Evolutionary conservation across 2,113 vertebrate genomes (phyloP), one percentile per base, ranked within the genome.

Genomic region (Sinocyclocheilus maitianheensis): DNA sequence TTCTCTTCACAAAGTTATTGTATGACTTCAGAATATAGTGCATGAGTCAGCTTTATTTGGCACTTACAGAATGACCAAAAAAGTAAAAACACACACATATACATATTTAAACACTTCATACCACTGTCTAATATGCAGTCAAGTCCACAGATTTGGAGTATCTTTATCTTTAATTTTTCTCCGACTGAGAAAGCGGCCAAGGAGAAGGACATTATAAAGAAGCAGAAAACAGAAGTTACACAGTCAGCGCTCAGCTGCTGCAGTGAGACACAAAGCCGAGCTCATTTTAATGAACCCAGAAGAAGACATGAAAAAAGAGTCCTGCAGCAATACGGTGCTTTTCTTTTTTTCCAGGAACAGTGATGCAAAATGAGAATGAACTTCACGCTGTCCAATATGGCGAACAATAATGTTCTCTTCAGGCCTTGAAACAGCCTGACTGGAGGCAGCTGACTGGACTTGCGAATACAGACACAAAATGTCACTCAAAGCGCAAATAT

Each of bases 171-270:
- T 4, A 46, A 71, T 16, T 43, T 53, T 58, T 58, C 22, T 62
- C 22, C 10, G 55, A 43, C 51, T 58, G 55, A 74, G 26, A 22
- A 40, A 60, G 3, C 48, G 58, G 51, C 69, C 3, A 51, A 74
- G 22, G 5, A 58, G 22, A 72, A 72, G 34, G 67, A 60, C 46
- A 53, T 55, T 53, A 71, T n/a, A 34, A 83, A 82, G 24, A n/a
- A 69, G 80, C 80, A 10, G n/a, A 51, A 48, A 51, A 67, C 78
- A 67, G 51, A 71, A 83, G 69, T 74, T 60, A 72, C 69, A 40
- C 69, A 74, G 67, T 84, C 81, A 83, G 81, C 65, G n/a, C 81
- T 82, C 81, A 37, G 81, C 79, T 82, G 24, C 63, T 71, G 80
- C 81, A 74, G 20, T 74, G 69, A 72, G 20, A 40, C 30, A 55